Base-by-base conservation (phyloP, 2,888 invertebrate species). In the Apoda limacodes region DNA sequence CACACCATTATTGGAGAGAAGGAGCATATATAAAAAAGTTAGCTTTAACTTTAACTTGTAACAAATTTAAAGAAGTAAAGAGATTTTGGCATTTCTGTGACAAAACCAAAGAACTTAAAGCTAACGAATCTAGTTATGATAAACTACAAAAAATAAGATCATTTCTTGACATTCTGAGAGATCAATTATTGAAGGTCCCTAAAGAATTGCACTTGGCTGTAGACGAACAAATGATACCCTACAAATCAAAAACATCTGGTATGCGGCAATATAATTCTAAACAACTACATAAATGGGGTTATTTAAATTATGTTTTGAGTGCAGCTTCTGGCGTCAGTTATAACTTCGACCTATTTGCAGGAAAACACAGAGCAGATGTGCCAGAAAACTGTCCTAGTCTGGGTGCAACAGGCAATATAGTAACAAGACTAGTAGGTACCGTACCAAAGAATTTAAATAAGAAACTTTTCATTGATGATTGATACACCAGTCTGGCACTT, bases 341-440 rank as follows among this genome's bases (percentile, higher is more conserved):
- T 10, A 59, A 62, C 35, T 64, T 61, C 32, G 52, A 62, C 12
- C 42, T 61, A 20, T 60, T 44, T 43, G 41, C 50, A 34, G 59
- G 55, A 10, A 37, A 43, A 20, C 46, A 52, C 36, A 48, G 43
- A 30, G 45, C 47, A 28, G 32, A 28, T 15, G 24, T 37, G 22
- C 46, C 50, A 5, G 29, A 34, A 28, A 45, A 40, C 37, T 46
- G 38, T 28, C 52, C 50, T 30, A 46, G 53, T 34, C 37, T 55
- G 9, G 50, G 51, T 11, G 42, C 35, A 7, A 45, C 45, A 20
- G 33, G 37, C 5, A 52, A 52, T 40, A 43, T 50, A 1, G 55
- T 56, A 6, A 27, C 42, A 10, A 27, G 43, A 34, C 36, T 57
- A 3, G 29, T 41, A 2, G 28, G 20, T 9, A 44, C 46, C 10